Conservation (phyloP, 2,797 vertebrate genomes). For the Macropodus opercularis region DNA sequence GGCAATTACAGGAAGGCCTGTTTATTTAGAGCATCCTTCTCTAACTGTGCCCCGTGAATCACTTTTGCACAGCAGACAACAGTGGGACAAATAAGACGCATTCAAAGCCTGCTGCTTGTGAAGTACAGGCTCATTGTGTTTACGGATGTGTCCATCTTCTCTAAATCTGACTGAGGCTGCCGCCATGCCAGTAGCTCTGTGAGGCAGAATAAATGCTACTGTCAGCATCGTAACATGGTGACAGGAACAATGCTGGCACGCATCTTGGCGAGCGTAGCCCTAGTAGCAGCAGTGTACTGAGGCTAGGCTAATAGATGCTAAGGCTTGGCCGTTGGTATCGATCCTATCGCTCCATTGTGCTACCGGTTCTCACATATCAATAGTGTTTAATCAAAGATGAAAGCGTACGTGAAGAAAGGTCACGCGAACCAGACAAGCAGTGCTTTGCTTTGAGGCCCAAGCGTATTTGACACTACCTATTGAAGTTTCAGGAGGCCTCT, state of each 20-base stretch:
- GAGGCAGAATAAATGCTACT: background rate
- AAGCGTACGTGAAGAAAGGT: conserved; percentile 17
- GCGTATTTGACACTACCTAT: background rate
- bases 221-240: too few species aligned
- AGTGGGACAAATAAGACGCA: background rate
- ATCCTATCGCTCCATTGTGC: conserved; percentile 21
- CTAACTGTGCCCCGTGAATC: background rate
- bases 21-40: background rate
- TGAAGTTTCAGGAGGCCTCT: conserved; percentile 6
- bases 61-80: background rate
- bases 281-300: too few species aligned
- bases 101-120: conserved; percentile 5
- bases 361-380: conserved; percentile 19
- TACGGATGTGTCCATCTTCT: background rate
- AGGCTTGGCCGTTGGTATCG: conserved; percentile 34
- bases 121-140: conserved; percentile 10
- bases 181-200: background rate
- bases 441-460: conserved; percentile 3
- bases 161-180: background rate
- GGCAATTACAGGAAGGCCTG: background rate
- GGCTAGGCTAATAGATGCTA: too few species aligned
- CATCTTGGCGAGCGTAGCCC: too few species aligned
- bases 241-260: background rate
- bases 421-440: background rate
- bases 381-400: conserved; percentile 12